Conservation (phyloP, 1,140 invertebrate genomes). For the Drosophila sp. region DNA sequence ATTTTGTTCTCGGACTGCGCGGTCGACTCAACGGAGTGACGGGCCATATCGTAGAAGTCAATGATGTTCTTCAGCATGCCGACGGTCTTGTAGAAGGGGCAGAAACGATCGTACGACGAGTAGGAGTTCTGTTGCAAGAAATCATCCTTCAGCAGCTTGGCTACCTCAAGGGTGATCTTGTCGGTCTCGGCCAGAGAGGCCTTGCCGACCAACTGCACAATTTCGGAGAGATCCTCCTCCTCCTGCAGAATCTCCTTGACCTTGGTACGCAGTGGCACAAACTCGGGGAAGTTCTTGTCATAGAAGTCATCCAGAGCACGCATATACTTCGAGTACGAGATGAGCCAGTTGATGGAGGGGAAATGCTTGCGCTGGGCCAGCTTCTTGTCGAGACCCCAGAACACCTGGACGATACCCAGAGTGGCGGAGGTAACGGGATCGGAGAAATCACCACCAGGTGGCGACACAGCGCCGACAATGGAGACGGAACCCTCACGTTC, state of each 20-base stretch:
- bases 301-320: constrained; percentile 99
- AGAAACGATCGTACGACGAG: constrained; percentile 98
- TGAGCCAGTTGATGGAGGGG: constrained; percentile 99
- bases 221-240: constrained; percentile 99
- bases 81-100: constrained; percentile 99
- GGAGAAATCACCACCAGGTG: constrained; percentile 99
- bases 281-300: constrained; percentile 99
- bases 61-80: constrained; percentile 99
- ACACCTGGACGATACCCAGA: constrained; percentile 99
- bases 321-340: constrained; percentile 99
- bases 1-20: constrained; percentile 99
- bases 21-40: constrained; percentile 98
- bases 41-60: constrained; percentile 98
- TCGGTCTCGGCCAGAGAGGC: constrained; percentile 99
- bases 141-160: constrained; percentile 99
- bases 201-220: constrained; percentile 99
- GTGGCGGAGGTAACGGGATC: constrained; percentile 99
- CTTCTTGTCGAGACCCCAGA: constrained; percentile 99
- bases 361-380: constrained; percentile 99
- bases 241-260: constrained; percentile 99
- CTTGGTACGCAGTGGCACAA: constrained; percentile 96
- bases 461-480: constrained; percentile 99
- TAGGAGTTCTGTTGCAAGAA: constrained; percentile 99
- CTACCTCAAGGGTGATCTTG: constrained; percentile 99
- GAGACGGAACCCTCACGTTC: constrained; percentile 99